Evolutionary conservation across 1,140 invertebrate species (phyloP).

Genomic region (Calliphora vicina): DNA sequence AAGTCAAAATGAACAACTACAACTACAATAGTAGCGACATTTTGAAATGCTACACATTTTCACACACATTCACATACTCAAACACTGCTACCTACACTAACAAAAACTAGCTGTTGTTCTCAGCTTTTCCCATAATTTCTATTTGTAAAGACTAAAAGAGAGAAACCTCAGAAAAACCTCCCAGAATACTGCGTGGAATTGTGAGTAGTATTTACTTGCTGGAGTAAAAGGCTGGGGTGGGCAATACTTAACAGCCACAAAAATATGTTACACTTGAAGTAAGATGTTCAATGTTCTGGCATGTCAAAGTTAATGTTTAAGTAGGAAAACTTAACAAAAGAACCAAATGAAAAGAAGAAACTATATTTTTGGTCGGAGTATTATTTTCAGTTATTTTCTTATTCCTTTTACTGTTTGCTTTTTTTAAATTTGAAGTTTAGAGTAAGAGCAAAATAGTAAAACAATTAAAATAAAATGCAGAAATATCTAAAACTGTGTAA

Average conservation of each 20-base stretch:
- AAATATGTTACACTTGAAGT: slow-evolving; percentile 32
- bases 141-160: no score
- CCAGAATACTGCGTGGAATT: not conserved
- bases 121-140: no score
- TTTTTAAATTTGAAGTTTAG: no score
- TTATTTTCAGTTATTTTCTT: not conserved
- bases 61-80: no score
- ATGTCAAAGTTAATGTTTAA: not conserved
- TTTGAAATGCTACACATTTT: no score
- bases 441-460: no score
- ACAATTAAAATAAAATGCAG: no score
- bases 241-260: slow-evolving; percentile 5
- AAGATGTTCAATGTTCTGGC: not conserved
- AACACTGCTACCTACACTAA: no score
- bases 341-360: not conserved
- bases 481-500: no score
- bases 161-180: no score
- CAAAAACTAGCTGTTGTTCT: no score
- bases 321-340: not conserved
- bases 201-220: not conserved
- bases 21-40: not conserved
- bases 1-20: not conserved
- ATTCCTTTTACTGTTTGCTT: no score
- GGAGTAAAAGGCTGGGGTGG: not conserved
- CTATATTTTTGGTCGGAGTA: not conserved